phyloP scores from a whole-genome alignment of 1,140 invertebrate genomes.

The Eubasilissa regina region DNA sequence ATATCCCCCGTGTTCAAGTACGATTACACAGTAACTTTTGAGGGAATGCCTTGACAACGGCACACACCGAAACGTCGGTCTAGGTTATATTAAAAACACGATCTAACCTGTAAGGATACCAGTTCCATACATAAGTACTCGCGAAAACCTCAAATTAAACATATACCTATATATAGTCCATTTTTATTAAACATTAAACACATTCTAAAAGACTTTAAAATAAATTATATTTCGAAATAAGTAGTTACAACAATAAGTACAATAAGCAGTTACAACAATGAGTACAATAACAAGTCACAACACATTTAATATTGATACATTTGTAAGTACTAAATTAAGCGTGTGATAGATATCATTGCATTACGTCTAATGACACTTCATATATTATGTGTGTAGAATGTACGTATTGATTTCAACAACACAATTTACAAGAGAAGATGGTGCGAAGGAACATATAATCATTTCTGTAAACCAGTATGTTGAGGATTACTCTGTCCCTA shows the following conservation, averaged over 20 bases:
- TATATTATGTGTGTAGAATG: background rate
- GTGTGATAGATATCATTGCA: constrained; percentile 10
- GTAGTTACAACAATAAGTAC: background rate
- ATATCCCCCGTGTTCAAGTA: too few relatives aligned
- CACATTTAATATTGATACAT: constrained; percentile 1
- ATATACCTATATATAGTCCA: background rate
- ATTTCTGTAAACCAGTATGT: constrained; percentile 33
- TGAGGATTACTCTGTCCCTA: background rate
- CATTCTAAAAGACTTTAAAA: background rate
- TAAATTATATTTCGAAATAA: too few relatives aligned
- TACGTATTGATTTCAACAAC: constrained; percentile 5
- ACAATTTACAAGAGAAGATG: constrained; percentile 25
- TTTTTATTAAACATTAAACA: constrained; percentile 15
- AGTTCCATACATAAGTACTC: too few relatives aligned
- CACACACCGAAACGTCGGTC: too few relatives aligned
- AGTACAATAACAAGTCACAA: background rate
- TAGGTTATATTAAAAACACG: too few relatives aligned
- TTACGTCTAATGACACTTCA: constrained; percentile 27
- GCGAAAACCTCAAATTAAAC: too few relatives aligned
- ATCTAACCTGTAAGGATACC: too few relatives aligned
- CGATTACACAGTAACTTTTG: too few relatives aligned
- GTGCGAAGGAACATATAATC: background rate
- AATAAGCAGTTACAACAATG: background rate
- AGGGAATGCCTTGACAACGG: too few relatives aligned
- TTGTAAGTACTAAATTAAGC: constrained; percentile 20